Conservation (phyloP, 2,888 invertebrate genomes). For the Ennomos fuscantarius region DNA sequence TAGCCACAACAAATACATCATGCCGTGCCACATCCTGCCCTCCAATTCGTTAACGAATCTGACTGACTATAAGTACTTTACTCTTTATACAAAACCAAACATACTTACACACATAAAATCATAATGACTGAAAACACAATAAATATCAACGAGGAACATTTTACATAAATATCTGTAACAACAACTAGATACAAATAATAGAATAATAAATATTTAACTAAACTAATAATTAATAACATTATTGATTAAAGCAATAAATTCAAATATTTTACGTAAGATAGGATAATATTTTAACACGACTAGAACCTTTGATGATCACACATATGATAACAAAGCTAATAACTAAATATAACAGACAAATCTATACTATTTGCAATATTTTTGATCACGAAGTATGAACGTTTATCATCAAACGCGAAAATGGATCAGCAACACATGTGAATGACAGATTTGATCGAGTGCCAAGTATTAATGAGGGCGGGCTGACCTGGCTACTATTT, state of each 20-base stretch:
- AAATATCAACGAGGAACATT: too few species aligned
- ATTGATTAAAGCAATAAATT: too few species aligned
- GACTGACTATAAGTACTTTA: too few species aligned
- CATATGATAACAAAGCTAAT: not conserved
- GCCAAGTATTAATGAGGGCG: constrained; percentile 61
- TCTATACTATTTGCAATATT: constrained; percentile 22
- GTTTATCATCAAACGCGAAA: constrained; percentile 60
- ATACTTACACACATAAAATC: too few species aligned
- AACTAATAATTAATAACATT: not conserved
- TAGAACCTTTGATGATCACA: constrained; percentile 2
- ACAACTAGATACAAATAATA: too few species aligned
- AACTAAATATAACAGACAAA: not conserved
- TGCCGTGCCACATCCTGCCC: too few species aligned
- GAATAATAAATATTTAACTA: constrained; percentile 3
- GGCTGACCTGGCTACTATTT: constrained; percentile 48
- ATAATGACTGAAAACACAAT: too few species aligned
- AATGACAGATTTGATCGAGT: constrained; percentile 63
- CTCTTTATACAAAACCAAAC: too few species aligned
- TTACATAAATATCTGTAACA: too few species aligned
- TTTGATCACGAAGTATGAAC: constrained; percentile 36
- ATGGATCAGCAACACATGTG: constrained; percentile 57
- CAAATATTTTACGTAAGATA: not conserved
- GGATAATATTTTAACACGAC: constrained; percentile 6
- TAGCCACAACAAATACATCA: too few species aligned
- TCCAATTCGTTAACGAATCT: too few species aligned